These are phyloP conservation scores for Lasioglossum vierecki DNA, from an alignment of 2,888 invertebrate species.

Conservation along the genomic window DNA sequence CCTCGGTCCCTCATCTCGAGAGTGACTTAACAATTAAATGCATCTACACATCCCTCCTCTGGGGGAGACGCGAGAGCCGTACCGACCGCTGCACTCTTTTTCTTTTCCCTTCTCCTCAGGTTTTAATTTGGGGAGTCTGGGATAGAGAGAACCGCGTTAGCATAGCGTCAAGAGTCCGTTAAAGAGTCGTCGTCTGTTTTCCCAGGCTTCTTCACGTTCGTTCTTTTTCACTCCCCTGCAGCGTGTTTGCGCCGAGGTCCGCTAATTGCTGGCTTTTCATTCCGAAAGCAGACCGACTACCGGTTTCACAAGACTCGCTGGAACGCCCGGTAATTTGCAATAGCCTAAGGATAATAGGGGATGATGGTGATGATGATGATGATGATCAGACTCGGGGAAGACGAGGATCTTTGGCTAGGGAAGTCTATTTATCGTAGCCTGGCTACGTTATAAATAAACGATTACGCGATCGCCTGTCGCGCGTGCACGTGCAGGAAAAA, in stretches of 20 bases:
- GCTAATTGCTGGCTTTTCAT: constrained; percentile 31
- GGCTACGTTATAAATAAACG: constrained; percentile 54
- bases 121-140: constrained; percentile 23
- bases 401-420: constrained; percentile 41
- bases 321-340: neutral
- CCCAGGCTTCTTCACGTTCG: neutral
- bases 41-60: constrained; percentile 54
- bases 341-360: neutral
- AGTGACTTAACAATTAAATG: constrained; percentile 71
- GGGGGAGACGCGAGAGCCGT: constrained; percentile 7
- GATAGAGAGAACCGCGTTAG: neutral
- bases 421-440: constrained; percentile 33
- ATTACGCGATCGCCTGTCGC: constrained; percentile 53
- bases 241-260: constrained; percentile 12
- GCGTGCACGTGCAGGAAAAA: constrained; percentile 48
- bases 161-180: constrained; percentile 8
- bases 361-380: neutral
- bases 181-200: constrained; percentile 3
- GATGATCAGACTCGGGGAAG: neutral
- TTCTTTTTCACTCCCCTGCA: neutral
- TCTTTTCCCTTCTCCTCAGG: constrained; percentile 16
- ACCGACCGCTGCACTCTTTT: neutral
- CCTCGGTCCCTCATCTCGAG: constrained; percentile 52
- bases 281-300: neutral
- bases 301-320: neutral